Percentiles rank a stretch among this genome's conserved stretches.
phyloP scores from a whole-genome alignment of 2,888 invertebrate genomes.

The Drosophila robusta region DNA sequence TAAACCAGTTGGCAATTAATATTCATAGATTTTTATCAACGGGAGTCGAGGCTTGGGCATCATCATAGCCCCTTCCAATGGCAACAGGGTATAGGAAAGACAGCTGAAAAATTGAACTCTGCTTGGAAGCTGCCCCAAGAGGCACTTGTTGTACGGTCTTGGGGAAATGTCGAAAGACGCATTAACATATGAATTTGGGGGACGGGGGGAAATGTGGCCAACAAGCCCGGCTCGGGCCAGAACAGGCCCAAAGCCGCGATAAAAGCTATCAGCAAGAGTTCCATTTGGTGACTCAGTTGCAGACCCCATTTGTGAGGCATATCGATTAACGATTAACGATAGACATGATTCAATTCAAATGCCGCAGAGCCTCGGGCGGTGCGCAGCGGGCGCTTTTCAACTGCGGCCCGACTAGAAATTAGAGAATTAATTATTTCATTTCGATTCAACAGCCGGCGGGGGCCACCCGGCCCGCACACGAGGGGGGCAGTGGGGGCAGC shows the following conservation, averaged over 20 bases:
- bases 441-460: neutral
- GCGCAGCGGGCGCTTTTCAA: constrained; percentile 40
- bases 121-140: constrained; percentile 36
- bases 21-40: too few relatives aligned
- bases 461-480: constrained; percentile 39
- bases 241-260: constrained; percentile 25
- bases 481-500: neutral
- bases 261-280: constrained; percentile 20
- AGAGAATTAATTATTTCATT: constrained; percentile 41
- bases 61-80: too few relatives aligned
- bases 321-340: constrained; percentile 34
- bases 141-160: constrained; percentile 57
- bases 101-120: too few relatives aligned
- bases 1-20: too few relatives aligned
- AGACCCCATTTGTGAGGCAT: constrained; percentile 24
- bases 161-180: constrained; percentile 47
- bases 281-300: constrained; percentile 54
- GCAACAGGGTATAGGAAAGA: too few relatives aligned
- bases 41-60: too few relatives aligned
- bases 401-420: constrained; percentile 8
- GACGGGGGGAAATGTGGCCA: constrained; percentile 14
- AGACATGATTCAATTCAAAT: constrained; percentile 15
- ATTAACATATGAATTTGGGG: constrained; percentile 49
- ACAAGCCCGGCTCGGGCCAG: neutral
- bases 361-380: constrained; percentile 53